These are phyloP conservation scores for Gryllus bimaculatus DNA, from an alignment of 1,140 invertebrate species.

Conservation along the genomic window DNA sequence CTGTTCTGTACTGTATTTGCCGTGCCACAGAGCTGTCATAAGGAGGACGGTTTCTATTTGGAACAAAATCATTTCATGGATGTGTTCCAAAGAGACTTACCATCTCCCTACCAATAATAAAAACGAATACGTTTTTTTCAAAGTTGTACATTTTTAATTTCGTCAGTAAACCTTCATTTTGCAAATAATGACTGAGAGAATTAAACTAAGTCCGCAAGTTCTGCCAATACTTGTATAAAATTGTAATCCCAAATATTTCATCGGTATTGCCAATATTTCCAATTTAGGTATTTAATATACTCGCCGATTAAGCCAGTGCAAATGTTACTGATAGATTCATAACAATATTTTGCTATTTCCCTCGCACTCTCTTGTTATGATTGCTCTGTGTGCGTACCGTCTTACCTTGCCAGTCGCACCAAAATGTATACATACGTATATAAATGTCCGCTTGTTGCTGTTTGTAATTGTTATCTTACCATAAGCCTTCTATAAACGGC, in stretches of 20 bases:
- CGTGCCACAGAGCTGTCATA: neutral
- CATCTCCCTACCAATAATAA: too few relatives aligned
- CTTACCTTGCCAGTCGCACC: neutral
- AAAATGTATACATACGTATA: neutral
- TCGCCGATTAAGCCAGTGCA: neutral
- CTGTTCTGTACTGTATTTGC: neutral
- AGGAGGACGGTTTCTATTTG: neutral
- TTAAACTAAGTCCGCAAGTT: too few relatives aligned
- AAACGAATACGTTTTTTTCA: too few relatives aligned
- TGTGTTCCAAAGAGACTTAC: too few relatives aligned
- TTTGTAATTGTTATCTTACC: neutral
- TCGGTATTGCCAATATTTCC: too few relatives aligned
- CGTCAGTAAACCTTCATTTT: too few relatives aligned
- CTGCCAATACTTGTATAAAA: too few relatives aligned
- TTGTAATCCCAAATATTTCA: too few relatives aligned
- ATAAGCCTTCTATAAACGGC: neutral
- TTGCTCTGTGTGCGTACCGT: neutral
- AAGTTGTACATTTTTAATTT: too few relatives aligned
- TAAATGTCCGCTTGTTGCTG: neutral
- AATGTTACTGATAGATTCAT: neutral
- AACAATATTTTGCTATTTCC: neutral
- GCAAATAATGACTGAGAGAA: too few relatives aligned
- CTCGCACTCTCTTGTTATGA: neutral
- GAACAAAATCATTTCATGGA: too few relatives aligned
- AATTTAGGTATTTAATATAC: neutral